phyloP scores from a whole-genome alignment of 2,797 vertebrate genomes.

The Chelon labrosus region DNA sequence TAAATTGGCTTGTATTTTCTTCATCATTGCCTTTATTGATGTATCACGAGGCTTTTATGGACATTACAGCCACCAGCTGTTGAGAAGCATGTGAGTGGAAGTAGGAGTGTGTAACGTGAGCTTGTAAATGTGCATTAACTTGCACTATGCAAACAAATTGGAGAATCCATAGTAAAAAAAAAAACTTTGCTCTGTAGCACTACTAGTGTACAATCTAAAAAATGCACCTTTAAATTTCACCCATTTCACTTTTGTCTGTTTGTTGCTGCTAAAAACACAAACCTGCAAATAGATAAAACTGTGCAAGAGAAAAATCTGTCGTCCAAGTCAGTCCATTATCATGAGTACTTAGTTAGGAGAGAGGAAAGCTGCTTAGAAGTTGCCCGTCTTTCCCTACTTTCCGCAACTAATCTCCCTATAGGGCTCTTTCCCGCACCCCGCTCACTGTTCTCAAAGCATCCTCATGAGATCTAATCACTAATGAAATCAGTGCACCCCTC shows the following conservation, averaged over 20 bases:
- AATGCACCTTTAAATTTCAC: neutral
- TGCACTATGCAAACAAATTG: too few species aligned
- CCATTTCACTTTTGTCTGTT: neutral
- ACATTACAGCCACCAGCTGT: too few species aligned
- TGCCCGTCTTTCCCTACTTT: slow-evolving; percentile 20
- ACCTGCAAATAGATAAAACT: neutral
- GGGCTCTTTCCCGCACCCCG: slow-evolving; percentile 30
- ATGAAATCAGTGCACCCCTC: slow-evolving; percentile 76
- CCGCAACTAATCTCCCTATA: slow-evolving; percentile 17
- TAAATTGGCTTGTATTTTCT: neutral
- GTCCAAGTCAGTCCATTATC: too few species aligned
- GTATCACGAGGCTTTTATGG: neutral
- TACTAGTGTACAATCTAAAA: neutral
- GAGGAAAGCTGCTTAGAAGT: slow-evolving; percentile 36
- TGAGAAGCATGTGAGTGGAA: too few species aligned
- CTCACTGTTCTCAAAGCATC: slow-evolving; percentile 65
- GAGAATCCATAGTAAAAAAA: neutral
- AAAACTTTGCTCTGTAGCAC: neutral
- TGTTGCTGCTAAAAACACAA: neutral
- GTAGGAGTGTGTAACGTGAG: neutral
- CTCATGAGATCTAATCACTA: slow-evolving; percentile 77
- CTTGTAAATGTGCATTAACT: neutral
- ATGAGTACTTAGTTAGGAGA: slow-evolving; percentile 4
- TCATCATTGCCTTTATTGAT: neutral
- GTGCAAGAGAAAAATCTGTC: neutral